phyloP scores from a whole-genome alignment of 2,888 invertebrate species.

The Phyto melanocephala region DNA sequence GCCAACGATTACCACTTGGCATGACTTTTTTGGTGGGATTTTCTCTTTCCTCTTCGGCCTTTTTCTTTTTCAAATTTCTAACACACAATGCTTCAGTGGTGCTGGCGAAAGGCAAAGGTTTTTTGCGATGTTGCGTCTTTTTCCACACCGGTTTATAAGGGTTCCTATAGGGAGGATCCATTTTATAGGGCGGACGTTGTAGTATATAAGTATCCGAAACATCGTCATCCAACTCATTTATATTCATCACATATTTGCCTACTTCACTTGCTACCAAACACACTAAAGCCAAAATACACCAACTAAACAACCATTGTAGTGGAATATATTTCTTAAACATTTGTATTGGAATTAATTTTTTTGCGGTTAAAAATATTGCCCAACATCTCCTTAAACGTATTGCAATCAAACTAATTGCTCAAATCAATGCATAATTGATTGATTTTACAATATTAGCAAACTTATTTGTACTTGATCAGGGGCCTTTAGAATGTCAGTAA shows the following conservation, averaged over 20 bases:
- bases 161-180: slow-evolving; percentile 38
- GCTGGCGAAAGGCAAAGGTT: not conserved
- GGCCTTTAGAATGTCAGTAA: slow-evolving; percentile 41
- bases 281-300: not conserved
- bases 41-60: slow-evolving; percentile 43
- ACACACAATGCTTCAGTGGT: slow-evolving; percentile 37
- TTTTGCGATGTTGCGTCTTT: not conserved
- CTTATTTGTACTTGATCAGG: slow-evolving; percentile 19
- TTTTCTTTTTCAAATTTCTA: slow-evolving; percentile 33
- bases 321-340: not conserved
- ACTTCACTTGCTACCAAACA: not conserved
- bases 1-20: slow-evolving; percentile 57
- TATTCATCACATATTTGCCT: not conserved
- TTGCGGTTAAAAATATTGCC: not conserved
- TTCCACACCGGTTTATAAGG: slow-evolving; percentile 35
- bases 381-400: slow-evolving; percentile 29
- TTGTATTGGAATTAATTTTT: not conserved
- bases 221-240: slow-evolving; percentile 32
- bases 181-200: slow-evolving; percentile 27
- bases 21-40: slow-evolving; percentile 45
- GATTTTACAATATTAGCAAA: slow-evolving; percentile 13
- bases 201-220: slow-evolving; percentile 33
- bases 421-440: slow-evolving; percentile 26
- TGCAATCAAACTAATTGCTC: slow-evolving; percentile 38
- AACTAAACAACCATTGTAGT: not conserved